Conservation (phyloP, 2,888 invertebrate genomes). For the Diploptera punctata region DNA sequence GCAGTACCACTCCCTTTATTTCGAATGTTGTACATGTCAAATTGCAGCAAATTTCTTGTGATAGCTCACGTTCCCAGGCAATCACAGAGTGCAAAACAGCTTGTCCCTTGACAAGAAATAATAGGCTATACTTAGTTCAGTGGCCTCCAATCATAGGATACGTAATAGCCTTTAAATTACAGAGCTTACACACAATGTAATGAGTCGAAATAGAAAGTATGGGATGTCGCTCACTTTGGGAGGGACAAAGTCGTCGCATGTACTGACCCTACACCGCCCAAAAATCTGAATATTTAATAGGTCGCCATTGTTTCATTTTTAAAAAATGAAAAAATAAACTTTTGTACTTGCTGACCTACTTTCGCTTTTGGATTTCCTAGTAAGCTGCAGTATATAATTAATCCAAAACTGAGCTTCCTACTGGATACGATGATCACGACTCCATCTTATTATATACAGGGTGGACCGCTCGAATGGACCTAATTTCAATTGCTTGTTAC, state of each 20-base stretch:
- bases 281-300: neutral
- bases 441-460: too few species aligned
- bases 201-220: constrained; percentile 1
- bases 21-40: too few species aligned
- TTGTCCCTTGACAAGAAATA: constrained; percentile 1
- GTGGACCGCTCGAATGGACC: too few species aligned
- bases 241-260: neutral
- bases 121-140: neutral
- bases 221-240: neutral
- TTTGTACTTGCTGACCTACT: too few species aligned
- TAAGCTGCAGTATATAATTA: too few species aligned
- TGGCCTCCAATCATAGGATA: neutral
- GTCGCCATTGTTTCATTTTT: neutral
- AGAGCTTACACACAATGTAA: neutral
- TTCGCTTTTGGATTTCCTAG: too few species aligned
- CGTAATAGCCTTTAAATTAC: constrained; percentile 7
- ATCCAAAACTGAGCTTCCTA: too few species aligned
- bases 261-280: neutral
- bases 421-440: too few species aligned
- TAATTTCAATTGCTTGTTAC: too few species aligned
- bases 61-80: neutral
- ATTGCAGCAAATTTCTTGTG: too few species aligned
- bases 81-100: neutral
- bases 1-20: too few species aligned
- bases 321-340: too few species aligned